Conservation (phyloP, 2,113 vertebrate species). For the Indicator maculatus region DNA sequence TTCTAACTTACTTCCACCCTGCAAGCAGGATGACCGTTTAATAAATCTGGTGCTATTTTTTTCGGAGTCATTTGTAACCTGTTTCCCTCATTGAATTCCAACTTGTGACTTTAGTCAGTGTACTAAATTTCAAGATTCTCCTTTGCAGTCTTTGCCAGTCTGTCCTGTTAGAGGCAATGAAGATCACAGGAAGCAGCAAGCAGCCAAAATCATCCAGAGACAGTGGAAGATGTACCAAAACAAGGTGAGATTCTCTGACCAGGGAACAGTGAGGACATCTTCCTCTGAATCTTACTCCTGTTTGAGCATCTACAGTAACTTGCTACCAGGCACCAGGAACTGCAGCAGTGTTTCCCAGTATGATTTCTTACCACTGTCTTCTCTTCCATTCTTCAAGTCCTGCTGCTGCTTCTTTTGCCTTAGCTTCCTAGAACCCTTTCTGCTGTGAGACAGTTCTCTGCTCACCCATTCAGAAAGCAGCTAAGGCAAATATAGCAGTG, state of each 20-base stretch:
- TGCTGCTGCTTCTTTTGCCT: not conserved
- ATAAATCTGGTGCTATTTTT: not conserved
- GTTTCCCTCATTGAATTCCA: not conserved
- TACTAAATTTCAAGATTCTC: not conserved
- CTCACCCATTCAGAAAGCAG: not conserved
- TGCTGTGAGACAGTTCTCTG: not conserved
- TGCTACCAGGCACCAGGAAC: not conserved
- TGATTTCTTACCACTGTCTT: not conserved
- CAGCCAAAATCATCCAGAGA: conserved; percentile 80
- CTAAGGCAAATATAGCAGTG: not conserved
- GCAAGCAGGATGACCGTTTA: not conserved
- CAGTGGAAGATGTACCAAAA: conserved; percentile 76
- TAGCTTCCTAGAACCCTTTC: not conserved
- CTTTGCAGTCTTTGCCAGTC: not conserved
- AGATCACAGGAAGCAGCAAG: conserved; percentile 53
- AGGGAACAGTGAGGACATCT: not conserved
- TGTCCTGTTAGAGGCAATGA: not conserved
- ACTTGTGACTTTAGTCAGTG: not conserved
- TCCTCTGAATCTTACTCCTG: not conserved
- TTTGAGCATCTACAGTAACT: not conserved
- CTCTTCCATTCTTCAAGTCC: not conserved
- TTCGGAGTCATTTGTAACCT: not conserved
- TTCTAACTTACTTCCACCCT: not conserved
- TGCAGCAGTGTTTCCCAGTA: not conserved
- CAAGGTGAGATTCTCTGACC: conserved; percentile 63